A percentile compares a stretch with the other conserved stretches of the same genome.
phyloP scores from a whole-genome alignment of 2,797 vertebrate species.

The Echiichthys vipera region DNA sequence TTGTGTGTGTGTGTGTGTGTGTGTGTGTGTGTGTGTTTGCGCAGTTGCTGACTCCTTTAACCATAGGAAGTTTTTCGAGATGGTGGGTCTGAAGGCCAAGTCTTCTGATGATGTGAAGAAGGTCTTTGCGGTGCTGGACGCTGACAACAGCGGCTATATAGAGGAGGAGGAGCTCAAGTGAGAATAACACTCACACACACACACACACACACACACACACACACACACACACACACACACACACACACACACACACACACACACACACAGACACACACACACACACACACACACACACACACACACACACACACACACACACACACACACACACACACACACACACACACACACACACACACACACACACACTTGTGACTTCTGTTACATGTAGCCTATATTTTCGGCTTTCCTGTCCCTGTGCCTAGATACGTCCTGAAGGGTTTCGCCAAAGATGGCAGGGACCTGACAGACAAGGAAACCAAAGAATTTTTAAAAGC shows the following conservation, averaged over 20 bases:
- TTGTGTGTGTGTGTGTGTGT: slow-evolving; percentile 14
- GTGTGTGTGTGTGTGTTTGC: slow-evolving; percentile 19
- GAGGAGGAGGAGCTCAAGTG: slow-evolving; percentile 97
- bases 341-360: not conserved
- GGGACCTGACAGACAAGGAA: slow-evolving; percentile 93
- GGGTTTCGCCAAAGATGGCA: slow-evolving; percentile 89
- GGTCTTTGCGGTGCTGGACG: slow-evolving; percentile 93
- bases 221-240: not conserved
- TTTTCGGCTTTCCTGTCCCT: slow-evolving; percentile 11
- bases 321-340: not conserved
- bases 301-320: not conserved
- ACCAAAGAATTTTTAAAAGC: slow-evolving; percentile 92
- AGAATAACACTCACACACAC: slow-evolving; percentile 58
- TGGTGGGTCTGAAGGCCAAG: slow-evolving; percentile 93
- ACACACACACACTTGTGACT: not conserved
- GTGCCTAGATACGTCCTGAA: slow-evolving; percentile 89
- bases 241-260: not conserved
- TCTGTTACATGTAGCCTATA: not conserved
- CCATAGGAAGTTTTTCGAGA: slow-evolving; percentile 96
- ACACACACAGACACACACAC: not conserved
- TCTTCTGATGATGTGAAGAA: slow-evolving; percentile 89
- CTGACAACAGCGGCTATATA: slow-evolving; percentile 94
- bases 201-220: not conserved
- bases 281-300: not conserved
- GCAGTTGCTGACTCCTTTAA: slow-evolving; percentile 92